phyloP scores from a whole-genome alignment of 1,140 invertebrate species.

The Aphelinus certus region DNA sequence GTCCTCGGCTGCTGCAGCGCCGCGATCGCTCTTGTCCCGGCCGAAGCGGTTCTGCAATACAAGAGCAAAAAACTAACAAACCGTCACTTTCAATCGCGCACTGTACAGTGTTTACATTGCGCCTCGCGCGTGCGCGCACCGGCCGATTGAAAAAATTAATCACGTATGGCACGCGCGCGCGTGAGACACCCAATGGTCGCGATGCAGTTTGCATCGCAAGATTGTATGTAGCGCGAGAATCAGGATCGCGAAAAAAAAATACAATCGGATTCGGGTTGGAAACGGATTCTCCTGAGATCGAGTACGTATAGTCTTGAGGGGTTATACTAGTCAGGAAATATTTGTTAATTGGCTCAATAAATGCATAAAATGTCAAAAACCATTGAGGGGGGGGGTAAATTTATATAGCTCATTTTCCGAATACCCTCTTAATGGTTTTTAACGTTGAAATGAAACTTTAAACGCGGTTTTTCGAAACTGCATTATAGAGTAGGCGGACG shows the following conservation, averaged over 20 bases:
- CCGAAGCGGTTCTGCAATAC: conserved; percentile 53
- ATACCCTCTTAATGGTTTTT: too few species aligned
- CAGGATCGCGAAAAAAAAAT: too few species aligned
- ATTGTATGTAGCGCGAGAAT: too few species aligned
- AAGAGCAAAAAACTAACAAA: conserved; percentile 12
- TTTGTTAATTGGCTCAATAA: not conserved
- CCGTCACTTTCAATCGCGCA: conserved; percentile 11
- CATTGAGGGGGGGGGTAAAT: too few species aligned
- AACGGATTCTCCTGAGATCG: not conserved
- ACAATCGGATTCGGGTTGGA: too few species aligned
- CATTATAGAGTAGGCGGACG: too few species aligned
- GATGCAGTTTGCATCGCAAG: too few species aligned
- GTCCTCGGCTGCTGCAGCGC: conserved; percentile 42
- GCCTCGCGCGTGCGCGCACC: not conserved
- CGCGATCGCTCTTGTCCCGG: conserved; percentile 44
- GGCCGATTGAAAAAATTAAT: conserved; percentile 17
- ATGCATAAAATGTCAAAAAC: too few species aligned
- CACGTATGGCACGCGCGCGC: not conserved
- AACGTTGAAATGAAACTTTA: too few species aligned
- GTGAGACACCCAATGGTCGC: too few species aligned
- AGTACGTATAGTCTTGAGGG: not conserved
- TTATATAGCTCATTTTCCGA: too few species aligned
- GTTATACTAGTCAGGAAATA: not conserved
- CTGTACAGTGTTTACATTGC: not conserved
- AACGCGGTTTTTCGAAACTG: too few species aligned